phyloP scores from a whole-genome alignment of 2,888 invertebrate species.

The Xiphydria camelus region DNA sequence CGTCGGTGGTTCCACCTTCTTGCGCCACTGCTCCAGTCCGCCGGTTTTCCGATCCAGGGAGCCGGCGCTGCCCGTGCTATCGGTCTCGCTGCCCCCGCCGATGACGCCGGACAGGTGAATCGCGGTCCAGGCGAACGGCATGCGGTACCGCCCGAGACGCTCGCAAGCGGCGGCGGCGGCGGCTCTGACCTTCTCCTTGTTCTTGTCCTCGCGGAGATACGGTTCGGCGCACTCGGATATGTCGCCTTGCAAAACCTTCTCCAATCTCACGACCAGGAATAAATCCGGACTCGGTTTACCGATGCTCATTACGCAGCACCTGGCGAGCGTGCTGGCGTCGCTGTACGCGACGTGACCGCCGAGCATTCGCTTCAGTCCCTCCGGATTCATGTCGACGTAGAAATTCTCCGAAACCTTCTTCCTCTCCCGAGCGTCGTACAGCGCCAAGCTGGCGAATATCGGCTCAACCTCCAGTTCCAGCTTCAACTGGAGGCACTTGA shows the following conservation, averaged over 20 bases:
- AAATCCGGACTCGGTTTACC: constrained; percentile 87
- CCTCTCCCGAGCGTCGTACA: constrained; percentile 91
- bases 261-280: constrained; percentile 87
- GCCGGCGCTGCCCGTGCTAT: constrained; percentile 63
- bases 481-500: constrained; percentile 86
- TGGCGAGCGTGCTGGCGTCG: constrained; percentile 82
- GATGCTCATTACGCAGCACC: constrained; percentile 86
- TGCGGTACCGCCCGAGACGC: constrained; percentile 88
- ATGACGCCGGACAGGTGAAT: constrained; percentile 69
- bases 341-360: constrained; percentile 79
- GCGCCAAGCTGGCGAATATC: constrained; percentile 91
- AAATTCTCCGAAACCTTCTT: constrained; percentile 94
- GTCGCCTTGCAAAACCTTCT: constrained; percentile 95
- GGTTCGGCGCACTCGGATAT: constrained; percentile 94
- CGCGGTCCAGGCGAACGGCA: constrained; percentile 94
- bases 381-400: constrained; percentile 93
- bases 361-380: constrained; percentile 82
- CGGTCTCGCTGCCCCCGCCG: constrained; percentile 59
- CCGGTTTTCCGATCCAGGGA: constrained; percentile 58
- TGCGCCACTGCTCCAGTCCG: constrained; percentile 82
- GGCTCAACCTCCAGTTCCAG: constrained; percentile 94
- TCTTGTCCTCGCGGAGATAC: constrained; percentile 91
- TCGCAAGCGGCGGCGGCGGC: constrained; percentile 86
- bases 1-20: constrained; percentile 60
- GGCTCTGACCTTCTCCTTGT: constrained; percentile 66